Evolutionary conservation across 2,113 vertebrate genomes (phyloP).

Genomic region (Quiscalus mexicanus): DNA sequence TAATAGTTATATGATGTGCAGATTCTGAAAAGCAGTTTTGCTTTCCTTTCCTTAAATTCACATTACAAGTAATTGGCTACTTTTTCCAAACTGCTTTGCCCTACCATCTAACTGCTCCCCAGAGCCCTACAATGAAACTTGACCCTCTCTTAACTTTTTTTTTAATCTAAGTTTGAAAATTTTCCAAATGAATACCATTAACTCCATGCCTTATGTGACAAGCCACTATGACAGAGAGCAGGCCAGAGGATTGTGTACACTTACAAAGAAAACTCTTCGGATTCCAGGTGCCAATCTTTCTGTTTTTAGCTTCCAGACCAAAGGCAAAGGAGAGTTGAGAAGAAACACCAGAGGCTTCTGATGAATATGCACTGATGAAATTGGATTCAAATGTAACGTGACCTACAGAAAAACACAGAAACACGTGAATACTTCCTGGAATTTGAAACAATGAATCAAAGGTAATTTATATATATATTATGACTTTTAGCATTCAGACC

Average conservation of each 20-base stretch:
- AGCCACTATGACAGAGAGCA: not conserved
- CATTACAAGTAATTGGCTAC: not conserved
- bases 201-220: not conserved
- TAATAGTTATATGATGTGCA: not conserved
- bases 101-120: slow-evolving; percentile 11
- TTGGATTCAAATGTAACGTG: slow-evolving; percentile 89
- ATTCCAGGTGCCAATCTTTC: slow-evolving; percentile 85
- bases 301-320: slow-evolving; percentile 89
- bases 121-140: slow-evolving; percentile 19
- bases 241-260: slow-evolving; percentile 55
- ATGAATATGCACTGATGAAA: slow-evolving; percentile 88
- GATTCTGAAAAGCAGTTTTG: not conserved
- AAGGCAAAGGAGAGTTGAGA: slow-evolving; percentile 86
- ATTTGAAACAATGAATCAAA: not conserved
- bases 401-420: slow-evolving; percentile 72
- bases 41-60: not conserved
- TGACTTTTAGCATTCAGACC: not conserved
- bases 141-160: slow-evolving; percentile 13
- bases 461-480: not conserved
- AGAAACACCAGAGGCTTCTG: slow-evolving; percentile 91
- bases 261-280: slow-evolving; percentile 89
- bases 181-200: slow-evolving; percentile 9
- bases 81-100: slow-evolving; percentile 4
- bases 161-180: not conserved
- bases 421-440: not conserved